phyloP scores from a whole-genome alignment of 2,888 invertebrate species.

The Monochamus alternatus region DNA sequence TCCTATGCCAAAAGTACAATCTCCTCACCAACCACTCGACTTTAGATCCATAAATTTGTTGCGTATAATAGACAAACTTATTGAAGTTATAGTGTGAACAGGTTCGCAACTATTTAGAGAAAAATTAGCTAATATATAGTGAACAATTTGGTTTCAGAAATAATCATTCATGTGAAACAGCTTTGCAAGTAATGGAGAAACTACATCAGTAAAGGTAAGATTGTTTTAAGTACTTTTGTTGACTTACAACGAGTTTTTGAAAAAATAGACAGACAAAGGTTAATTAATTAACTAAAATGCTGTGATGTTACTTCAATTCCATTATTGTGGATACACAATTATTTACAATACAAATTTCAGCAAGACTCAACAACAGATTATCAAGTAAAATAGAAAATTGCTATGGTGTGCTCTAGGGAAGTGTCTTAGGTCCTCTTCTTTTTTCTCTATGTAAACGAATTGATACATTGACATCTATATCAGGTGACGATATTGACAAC shows the following conservation, averaged over 20 bases:
- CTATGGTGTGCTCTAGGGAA: not conserved
- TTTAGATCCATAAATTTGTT: not conserved
- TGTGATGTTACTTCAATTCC: not conserved
- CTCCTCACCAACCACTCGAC: too few species aligned
- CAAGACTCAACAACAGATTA: not conserved
- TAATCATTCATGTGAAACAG: conserved; percentile 42
- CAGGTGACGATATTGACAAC: too few species aligned
- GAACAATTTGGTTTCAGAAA: not conserved
- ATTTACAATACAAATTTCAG: conserved; percentile 1
- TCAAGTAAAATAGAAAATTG: not conserved
- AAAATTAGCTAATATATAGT: not conserved
- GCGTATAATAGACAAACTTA: not conserved
- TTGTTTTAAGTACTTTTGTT: conserved; percentile 40
- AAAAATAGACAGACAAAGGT: conserved; percentile 35
- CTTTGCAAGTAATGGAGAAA: conserved; percentile 33
- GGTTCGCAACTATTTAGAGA: not conserved
- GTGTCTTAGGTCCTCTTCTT: not conserved
- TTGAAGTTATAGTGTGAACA: not conserved
- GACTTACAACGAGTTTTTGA: conserved; percentile 43
- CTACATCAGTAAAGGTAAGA: conserved; percentile 30
- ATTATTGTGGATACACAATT: not conserved
- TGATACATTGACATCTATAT: too few species aligned
- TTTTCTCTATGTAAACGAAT: not conserved
- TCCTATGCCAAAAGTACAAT: too few species aligned
- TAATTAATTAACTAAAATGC: not conserved